These are phyloP conservation scores for Lepilemur septentrionalis DNA, from an alignment of 2,797 vertebrate species.

Conservation along the genomic window DNA sequence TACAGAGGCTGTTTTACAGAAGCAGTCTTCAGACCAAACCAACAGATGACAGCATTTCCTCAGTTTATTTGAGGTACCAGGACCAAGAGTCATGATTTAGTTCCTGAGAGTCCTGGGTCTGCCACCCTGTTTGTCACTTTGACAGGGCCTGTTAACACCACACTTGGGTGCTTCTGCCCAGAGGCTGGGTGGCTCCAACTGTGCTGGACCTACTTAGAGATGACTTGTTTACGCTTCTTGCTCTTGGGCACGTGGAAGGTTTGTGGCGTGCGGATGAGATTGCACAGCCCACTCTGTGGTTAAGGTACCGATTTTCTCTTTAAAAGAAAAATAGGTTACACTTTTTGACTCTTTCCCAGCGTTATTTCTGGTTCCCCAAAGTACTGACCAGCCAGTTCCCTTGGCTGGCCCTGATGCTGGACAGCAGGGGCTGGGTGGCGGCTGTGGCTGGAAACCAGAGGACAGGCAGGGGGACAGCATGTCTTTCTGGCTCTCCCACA, in stretches of 20 bases:
- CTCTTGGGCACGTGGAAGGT: background rate
- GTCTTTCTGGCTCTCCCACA: background rate
- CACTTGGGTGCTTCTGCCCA: fast-evolving
- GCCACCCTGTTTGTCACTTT: too few relatives aligned
- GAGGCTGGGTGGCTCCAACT: background rate
- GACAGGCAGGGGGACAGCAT: fast-evolving
- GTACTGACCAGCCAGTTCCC: background rate
- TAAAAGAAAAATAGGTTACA: background rate
- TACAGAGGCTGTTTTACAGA: background rate
- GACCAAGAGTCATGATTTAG: background rate
- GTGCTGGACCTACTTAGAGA: too few relatives aligned
- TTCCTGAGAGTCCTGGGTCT: too few relatives aligned
- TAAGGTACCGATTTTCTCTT: background rate
- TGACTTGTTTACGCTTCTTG: fast-evolving
- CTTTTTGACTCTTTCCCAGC: too few relatives aligned
- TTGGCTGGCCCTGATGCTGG: background rate
- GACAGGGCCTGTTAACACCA: background rate
- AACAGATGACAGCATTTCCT: background rate
- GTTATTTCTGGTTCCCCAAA: background rate
- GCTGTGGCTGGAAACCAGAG: background rate
- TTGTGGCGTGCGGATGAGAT: fast-evolving
- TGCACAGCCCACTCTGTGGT: too few relatives aligned
- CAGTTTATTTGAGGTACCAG: background rate
- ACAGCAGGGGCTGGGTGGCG: fast-evolving
- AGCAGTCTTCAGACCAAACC: background rate